Evolutionary conservation across 1,140 invertebrate genomes (phyloP), one percentile per base, ranked within the genome.

Genomic region (Drosophila orosa): DNA sequence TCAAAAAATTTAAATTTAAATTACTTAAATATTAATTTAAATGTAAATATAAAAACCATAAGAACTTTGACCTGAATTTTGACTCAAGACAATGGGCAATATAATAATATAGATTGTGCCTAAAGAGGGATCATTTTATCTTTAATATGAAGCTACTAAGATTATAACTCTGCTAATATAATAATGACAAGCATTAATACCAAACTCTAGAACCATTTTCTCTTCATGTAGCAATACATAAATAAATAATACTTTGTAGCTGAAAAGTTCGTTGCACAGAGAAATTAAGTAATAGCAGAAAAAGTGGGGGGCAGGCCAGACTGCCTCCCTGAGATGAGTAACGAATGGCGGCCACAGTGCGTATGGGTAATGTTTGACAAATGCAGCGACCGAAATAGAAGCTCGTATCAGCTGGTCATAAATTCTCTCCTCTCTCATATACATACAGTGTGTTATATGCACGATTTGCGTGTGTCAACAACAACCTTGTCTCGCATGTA

Each of bases 231-330:
- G 5, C 25, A 7, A 2, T n/a, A 22, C 25, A 25, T 24, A 45
- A 45, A 52, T 27, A 61, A 60, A 60, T 25, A 19, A 33, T 47
- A 35, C 15, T 25, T 45, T 47, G 52, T 35, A 40, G 22, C 13
- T n/a, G 47, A 55, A 84, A 73, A 84, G 80, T 85, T 84, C 81
- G 78, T 60, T 80, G 81, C 45, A 74, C 73, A 80, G 31, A 9
- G 50, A 67, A 74, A 80, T 90, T 87, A 90, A 87, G 84, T 90
- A 87, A 87, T 78, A 48, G 42, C 61, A 72, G 44, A 5, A 31
- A 58, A 58, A 83, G 86, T 63, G 62, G 68, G 61, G 58, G 58
- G 47, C 12, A 17, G 10, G 10, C 2, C n/a, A 2, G 5, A 5
- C 47, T 7, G 39, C 69, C 78, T 33, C 66, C 15, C 50, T n/a